These are phyloP conservation scores for Catharus ustulatus DNA, from an alignment of 2,797 vertebrate species.

Conservation along the genomic window DNA sequence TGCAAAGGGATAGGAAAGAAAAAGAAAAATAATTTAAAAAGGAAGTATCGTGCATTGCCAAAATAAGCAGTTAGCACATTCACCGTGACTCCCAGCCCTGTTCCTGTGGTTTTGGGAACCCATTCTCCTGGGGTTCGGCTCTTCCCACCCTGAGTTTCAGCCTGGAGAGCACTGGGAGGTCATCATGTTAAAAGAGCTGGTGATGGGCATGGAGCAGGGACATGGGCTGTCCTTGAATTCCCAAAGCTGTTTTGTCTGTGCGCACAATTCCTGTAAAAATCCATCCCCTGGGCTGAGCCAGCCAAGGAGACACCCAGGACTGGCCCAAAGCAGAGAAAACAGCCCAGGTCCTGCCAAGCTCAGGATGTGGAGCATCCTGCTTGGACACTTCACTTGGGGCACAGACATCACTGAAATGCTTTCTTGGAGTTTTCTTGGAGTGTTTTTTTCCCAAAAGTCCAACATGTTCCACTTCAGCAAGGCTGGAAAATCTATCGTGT, in stretches of 20 bases:
- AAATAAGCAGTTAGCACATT: not conserved
- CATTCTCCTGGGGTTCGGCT: not conserved
- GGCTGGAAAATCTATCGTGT: constrained; percentile 2
- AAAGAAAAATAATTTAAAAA: too few relatives aligned
- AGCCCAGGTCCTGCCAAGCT: not conserved
- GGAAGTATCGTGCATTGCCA: not conserved
- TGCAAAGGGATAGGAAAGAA: not conserved
- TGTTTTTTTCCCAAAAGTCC: not conserved
- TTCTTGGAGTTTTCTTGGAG: not conserved
- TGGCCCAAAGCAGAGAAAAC: not conserved
- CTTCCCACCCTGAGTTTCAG: not conserved
- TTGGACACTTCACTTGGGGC: not conserved
- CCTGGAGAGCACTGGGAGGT: not conserved
- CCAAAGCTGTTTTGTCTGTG: fast-evolving
- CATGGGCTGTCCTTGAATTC: not conserved
- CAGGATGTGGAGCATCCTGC: not conserved
- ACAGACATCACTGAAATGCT: not conserved
- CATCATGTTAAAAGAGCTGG: not conserved
- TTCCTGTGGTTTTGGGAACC: not conserved
- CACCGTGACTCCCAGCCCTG: fast-evolving
- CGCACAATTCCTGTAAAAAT: not conserved
- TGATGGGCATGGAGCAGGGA: not conserved
- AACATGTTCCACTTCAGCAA: not conserved
- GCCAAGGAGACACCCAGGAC: not conserved
- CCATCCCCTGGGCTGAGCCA: not conserved